Evolutionary conservation across 2,113 vertebrate species (phyloP), one percentile per base, ranked within the genome.

Genomic region (Grantiella picta): DNA sequence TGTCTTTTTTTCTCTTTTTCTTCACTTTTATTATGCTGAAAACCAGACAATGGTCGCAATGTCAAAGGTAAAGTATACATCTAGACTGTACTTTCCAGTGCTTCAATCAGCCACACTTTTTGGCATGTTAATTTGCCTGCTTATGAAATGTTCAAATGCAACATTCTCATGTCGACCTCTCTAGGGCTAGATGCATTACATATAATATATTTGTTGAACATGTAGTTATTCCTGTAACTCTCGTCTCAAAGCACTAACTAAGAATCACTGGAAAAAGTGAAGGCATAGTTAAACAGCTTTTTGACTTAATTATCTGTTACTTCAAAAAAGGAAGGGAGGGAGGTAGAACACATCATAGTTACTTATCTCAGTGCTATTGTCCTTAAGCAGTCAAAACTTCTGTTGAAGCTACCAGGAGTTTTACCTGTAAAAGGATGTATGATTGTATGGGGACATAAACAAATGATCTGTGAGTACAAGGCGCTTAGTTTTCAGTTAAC

Each of bases 31-130:
- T 95, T 96, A 84, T 94, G 97, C 98, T 98, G 97, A 98, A 98
- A 97, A 98, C 97, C 99, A 99, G 99, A 99, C 98, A 99, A 99
- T 98, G 99, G 99, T 95, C 99, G 98, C 97, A 99, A 98, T 98
- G 97, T 99, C 89, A 99, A 99, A 99, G 99, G 99, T 99, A 99
- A 99, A 80, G 98, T 98, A 98, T 96, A 28, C 63, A 36, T 85
- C 78, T 88, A 83, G 73, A 92, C 82, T 81, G 54, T 94, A 82
- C 68, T 68, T 92, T 94, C 94, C 42, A 84, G 77, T 97, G 90
- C 96, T 96, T 91, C 83, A 75, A 75, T 92, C 71, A 89, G 77
- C 94, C 98, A 97, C 95, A 95, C 92, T 96, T 96, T 96, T 95
- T 72, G 97, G 96, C 97, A 97, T 98, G 98, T 97, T 72, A 97